A percentile compares a stretch with the other conserved stretches of the same genome.
Conservation (phyloP, 1,140 invertebrate species). For the Drosophila athabasca region DNA sequence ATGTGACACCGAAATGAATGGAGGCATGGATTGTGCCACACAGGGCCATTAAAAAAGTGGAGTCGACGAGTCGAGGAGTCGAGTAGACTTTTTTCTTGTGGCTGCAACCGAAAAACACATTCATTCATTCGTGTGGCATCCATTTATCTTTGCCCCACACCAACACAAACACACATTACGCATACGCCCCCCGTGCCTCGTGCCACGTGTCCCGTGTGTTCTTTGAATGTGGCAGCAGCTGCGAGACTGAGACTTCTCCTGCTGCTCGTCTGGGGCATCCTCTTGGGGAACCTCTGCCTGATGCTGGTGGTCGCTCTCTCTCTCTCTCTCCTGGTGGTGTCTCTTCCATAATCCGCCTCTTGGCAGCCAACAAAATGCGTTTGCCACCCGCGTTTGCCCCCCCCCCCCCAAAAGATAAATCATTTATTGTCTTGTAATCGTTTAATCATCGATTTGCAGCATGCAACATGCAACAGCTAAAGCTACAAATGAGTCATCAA, state of each 20-base stretch:
- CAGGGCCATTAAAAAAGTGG: conserved; percentile 49
- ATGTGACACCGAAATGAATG: conserved; percentile 77
- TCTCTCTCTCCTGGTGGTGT: background rate
- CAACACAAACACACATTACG: conserved; percentile 1
- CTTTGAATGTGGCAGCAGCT: too few species aligned
- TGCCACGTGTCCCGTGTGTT: background rate
- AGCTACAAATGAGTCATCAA: conserved; percentile 72
- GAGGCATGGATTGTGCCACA: conserved; percentile 24
- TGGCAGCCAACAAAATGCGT: conserved; percentile 73
- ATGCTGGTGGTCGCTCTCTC: too few species aligned
- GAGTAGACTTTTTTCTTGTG: conserved; percentile 6
- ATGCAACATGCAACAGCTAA: conserved; percentile 2
- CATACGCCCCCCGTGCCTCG: conserved; percentile 17
- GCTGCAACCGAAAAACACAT: too few species aligned
- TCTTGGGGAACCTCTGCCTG: too few species aligned
- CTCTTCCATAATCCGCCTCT: conserved; percentile 60
- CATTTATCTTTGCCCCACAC: conserved; percentile 38
- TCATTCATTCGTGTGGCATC: conserved; percentile 25
- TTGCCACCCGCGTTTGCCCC: too few species aligned
- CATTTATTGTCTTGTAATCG: conserved; percentile 76
- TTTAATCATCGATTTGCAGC: conserved; percentile 71
- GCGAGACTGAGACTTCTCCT: too few species aligned
- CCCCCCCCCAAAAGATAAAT: conserved; percentile 69
- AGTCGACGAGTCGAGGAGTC: conserved; percentile 3
- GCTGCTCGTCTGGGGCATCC: too few species aligned